Conservation (phyloP, 2,113 vertebrate genomes). For the Cyanoramphus novaezelandiae region DNA sequence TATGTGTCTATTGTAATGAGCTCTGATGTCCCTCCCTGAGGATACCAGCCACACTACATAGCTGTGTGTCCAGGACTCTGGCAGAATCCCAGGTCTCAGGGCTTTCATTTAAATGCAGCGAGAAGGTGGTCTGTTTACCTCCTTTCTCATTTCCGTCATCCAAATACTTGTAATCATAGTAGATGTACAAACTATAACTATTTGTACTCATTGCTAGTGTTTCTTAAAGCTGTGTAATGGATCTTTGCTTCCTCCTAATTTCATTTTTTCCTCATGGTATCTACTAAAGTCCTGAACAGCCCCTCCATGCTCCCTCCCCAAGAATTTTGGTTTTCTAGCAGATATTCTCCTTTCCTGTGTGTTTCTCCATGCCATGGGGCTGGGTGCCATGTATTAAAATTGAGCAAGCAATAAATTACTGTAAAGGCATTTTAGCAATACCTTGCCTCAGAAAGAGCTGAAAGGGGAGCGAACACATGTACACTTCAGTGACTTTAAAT, state of each 20-base stretch:
- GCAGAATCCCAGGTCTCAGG: background rate
- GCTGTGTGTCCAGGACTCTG: background rate
- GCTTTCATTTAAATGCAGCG: background rate
- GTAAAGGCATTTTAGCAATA: background rate
- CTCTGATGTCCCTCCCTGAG: background rate
- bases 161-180: background rate
- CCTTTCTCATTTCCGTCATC: background rate
- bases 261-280: background rate
- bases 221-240: background rate
- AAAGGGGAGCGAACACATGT: background rate
- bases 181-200: background rate
- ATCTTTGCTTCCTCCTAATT: background rate
- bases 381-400: background rate
- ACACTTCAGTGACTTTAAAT: background rate
- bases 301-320: fast-evolving
- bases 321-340: background rate
- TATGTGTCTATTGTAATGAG: background rate
- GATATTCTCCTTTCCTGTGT: background rate
- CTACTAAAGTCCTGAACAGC: background rate
- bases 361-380: background rate
- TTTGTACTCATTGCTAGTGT: background rate
- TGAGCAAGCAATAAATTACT: background rate
- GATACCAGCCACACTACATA: background rate
- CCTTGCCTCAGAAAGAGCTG: background rate
- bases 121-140: background rate